These are phyloP conservation scores for Polymixis lichenea DNA, from an alignment of 2,888 invertebrate species.

Conservation along the genomic window DNA sequence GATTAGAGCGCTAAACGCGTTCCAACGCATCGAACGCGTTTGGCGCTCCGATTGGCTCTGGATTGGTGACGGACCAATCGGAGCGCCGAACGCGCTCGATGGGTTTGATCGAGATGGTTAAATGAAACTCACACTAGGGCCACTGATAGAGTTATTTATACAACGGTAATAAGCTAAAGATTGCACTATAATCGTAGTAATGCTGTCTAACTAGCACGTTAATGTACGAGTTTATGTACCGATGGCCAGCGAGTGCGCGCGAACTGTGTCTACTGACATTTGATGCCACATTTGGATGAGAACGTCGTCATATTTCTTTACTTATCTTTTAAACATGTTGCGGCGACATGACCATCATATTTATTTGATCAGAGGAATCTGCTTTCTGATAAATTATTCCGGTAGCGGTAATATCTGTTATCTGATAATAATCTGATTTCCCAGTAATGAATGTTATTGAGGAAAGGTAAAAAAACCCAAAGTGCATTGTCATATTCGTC, in stretches of 20 bases:
- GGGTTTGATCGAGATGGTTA: too few species aligned
- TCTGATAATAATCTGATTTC: conserved; percentile 20
- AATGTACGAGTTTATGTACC: background rate
- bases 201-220: background rate
- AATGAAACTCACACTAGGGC: too few species aligned
- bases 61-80: too few species aligned
- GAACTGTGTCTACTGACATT: conserved; percentile 7
- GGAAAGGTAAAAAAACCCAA: background rate
- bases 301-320: background rate
- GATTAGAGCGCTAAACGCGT: too few species aligned
- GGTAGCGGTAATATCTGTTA: background rate
- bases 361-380: conserved; percentile 1
- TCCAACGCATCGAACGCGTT: too few species aligned
- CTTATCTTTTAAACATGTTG: background rate
- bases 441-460: background rate
- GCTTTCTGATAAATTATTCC: conserved; percentile 2
- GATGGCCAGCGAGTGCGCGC: background rate
- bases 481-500: conserved; percentile 5
- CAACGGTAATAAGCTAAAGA: conserved; percentile 33
- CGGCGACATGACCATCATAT: conserved; percentile 9
- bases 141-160: conserved; percentile 52
- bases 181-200: conserved; percentile 40
- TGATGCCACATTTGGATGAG: background rate
- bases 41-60: too few species aligned
- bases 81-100: too few species aligned